A percentile compares a stretch with the other conserved stretches of the same genome.
Evolutionary conservation across 2,888 invertebrate species (phyloP).

Genomic region (Ormyrus nitidulus): DNA sequence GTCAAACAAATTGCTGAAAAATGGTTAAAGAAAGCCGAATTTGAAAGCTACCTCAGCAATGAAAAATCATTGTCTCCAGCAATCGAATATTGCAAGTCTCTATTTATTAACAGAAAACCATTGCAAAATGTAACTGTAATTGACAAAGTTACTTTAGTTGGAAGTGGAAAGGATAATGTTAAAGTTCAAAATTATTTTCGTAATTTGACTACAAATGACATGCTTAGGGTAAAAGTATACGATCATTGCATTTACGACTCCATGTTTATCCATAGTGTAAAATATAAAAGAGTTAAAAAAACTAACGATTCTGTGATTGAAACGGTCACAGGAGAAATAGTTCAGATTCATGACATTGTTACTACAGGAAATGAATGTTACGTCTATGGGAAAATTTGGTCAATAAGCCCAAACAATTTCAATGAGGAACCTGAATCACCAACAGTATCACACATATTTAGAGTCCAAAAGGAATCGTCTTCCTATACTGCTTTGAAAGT

Average conservation of each 20-base stretch:
- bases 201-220: not conserved
- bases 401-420: not conserved
- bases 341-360: constrained; percentile 12
- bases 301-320: constrained; percentile 15
- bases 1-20: constrained; percentile 11
- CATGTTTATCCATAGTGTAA: not conserved
- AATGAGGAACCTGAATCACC: not conserved
- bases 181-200: not conserved
- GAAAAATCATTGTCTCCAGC: not conserved
- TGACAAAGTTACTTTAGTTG: not conserved
- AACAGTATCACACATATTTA: not conserved
- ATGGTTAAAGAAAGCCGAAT: not conserved
- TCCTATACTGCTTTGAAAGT: too few relatives aligned
- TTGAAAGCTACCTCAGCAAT: not conserved
- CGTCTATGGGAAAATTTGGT: not conserved
- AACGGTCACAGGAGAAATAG: not conserved
- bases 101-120: not conserved
- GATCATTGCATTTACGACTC: constrained; percentile 11
- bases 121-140: not conserved
- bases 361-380: not conserved
- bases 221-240: not conserved
- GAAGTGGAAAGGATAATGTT: not conserved
- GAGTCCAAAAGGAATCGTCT: not conserved
- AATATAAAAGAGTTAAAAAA: constrained; percentile 1
- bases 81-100: not conserved